Conservation (phyloP, 53 echinoderm and acorn worm species). For the Crossaster papposus region DNA sequence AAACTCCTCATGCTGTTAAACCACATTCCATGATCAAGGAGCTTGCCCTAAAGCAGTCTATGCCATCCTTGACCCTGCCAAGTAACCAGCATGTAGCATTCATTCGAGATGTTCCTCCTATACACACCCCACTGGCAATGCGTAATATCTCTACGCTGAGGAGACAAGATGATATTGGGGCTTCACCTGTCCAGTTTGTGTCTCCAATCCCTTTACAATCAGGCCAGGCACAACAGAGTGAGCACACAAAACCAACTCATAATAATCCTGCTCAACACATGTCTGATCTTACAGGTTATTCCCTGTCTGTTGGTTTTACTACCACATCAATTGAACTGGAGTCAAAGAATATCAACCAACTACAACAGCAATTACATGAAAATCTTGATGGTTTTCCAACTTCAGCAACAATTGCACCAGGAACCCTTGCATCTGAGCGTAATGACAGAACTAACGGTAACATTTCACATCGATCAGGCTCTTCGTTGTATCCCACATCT, state of each 20-base stretch:
- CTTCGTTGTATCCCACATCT: background rate
- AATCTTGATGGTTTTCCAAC: background rate
- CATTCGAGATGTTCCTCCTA: constrained; percentile 27
- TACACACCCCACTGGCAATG: constrained; percentile 53
- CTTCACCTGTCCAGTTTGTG: constrained; percentile 51
- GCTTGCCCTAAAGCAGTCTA: constrained; percentile 18
- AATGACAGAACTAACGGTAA: background rate
- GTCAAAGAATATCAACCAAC: background rate
- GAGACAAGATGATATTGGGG: background rate
- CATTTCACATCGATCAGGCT: background rate
- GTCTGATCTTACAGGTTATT: background rate
- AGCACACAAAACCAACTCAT: background rate
- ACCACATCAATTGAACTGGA: background rate
- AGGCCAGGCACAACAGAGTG: background rate
- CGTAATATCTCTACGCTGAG: constrained; percentile 35
- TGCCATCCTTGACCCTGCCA: constrained; percentile 4
- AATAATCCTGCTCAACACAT: background rate
- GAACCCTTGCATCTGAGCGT: background rate
- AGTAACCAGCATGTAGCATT: constrained; percentile 20
- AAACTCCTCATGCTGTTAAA: constrained; percentile 47
- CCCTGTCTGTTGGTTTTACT: constrained; percentile 9
- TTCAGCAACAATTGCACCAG: constrained; percentile 10
- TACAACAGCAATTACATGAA: background rate
- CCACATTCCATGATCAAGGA: constrained; percentile 53
- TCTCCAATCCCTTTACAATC: constrained; percentile 4